A percentile compares a stretch with the other conserved stretches of the same genome.
Evolutionary conservation across 92 coral and sea anemone genomes (phyloP).

Genomic region (Bergia puertoricense): DNA sequence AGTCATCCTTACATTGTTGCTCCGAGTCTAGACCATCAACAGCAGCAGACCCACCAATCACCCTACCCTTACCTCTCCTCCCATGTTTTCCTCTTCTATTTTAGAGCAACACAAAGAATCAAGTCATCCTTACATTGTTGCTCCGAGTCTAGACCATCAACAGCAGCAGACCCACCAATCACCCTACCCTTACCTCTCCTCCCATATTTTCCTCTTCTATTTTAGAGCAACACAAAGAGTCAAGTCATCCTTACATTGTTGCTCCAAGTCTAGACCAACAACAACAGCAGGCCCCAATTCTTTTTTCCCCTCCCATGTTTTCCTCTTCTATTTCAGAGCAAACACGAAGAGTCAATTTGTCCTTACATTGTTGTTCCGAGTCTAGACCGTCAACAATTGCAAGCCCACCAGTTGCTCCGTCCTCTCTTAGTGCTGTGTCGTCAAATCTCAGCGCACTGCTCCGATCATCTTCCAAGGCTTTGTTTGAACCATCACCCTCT

Average conservation of each 20-base stretch:
- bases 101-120: too few relatives aligned
- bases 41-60: neutral
- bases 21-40: slow-evolving; percentile 29
- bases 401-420: slow-evolving; percentile 12
- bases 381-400: slow-evolving; percentile 32
- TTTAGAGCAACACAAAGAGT: too few relatives aligned
- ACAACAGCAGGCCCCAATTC: neutral
- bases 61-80: neutral
- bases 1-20: neutral
- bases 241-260: neutral
- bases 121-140: neutral
- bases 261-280: neutral
- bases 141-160: slow-evolving; percentile 23
- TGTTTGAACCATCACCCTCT: neutral
- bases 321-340: neutral
- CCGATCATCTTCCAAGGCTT: slow-evolving; percentile 26
- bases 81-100: neutral
- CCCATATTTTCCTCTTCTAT: neutral
- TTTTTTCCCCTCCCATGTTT: neutral
- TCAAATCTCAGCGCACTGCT: slow-evolving; percentile 57
- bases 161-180: slow-evolving; percentile 10
- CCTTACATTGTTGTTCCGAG: slow-evolving; percentile 2
- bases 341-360: neutral
- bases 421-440: slow-evolving; percentile 46
- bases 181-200: neutral